Evolutionary conservation across 2,113 vertebrate genomes (phyloP).

Genomic region (Psilopsiagon aurifrons): DNA sequence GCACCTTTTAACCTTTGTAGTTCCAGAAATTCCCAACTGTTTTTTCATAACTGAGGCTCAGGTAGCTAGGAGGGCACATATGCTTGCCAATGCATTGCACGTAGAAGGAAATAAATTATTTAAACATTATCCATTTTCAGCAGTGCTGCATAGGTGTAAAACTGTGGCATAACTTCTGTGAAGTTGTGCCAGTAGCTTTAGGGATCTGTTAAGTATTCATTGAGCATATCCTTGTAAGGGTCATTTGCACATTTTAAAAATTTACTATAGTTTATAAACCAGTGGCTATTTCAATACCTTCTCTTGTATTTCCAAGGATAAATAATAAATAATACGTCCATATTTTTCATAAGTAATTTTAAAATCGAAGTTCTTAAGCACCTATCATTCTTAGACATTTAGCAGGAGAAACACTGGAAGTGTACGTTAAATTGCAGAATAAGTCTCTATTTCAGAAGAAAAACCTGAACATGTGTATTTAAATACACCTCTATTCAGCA

Average conservation of each 20-base stretch:
- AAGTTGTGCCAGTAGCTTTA: slow-evolving; percentile 33
- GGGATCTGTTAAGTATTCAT: not conserved
- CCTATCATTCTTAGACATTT: not conserved
- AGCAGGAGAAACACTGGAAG: not conserved
- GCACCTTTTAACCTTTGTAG: not conserved
- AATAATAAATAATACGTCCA: not conserved
- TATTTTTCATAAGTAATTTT: not conserved
- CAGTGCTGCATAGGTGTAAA: slow-evolving; percentile 2
- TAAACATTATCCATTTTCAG: slow-evolving; percentile 25
- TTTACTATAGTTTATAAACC: not conserved
- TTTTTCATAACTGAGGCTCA: not conserved
- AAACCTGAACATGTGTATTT: not conserved
- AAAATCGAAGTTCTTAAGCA: not conserved
- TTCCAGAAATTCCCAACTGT: not conserved
- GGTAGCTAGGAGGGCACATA: not conserved
- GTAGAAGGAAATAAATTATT: slow-evolving; percentile 24
- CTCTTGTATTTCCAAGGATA: slow-evolving; percentile 9
- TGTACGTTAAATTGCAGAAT: not conserved
- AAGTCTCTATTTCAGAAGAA: not conserved
- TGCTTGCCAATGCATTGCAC: not conserved
- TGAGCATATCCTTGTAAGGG: not conserved
- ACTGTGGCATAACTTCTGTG: slow-evolving; percentile 1
- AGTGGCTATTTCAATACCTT: not conserved
- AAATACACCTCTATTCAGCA: not conserved
- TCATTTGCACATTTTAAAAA: not conserved